These are phyloP conservation scores for Clarias laeviceps DNA, from an alignment of 2,797 vertebrate genomes.

Conservation along the genomic window DNA sequence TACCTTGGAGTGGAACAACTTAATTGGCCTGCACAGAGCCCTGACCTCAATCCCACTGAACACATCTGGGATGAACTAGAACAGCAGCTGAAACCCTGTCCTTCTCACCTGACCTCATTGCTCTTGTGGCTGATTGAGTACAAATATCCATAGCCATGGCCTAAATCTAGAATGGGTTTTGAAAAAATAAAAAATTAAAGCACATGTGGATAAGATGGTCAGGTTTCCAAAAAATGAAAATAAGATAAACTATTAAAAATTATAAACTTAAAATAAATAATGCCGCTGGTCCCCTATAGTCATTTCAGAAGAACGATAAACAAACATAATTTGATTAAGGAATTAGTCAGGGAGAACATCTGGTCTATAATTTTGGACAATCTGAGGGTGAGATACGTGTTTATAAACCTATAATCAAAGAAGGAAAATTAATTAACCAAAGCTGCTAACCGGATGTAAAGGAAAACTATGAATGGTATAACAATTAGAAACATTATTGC, in stretches of 20 bases:
- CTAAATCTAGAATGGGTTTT: neutral
- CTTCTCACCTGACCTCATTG: neutral
- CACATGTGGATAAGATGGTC: neutral
- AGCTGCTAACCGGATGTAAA: neutral
- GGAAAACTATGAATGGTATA: neutral
- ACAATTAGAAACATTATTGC: neutral
- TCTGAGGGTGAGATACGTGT: neutral
- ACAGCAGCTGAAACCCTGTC: too few relatives aligned
- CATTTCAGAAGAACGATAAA: neutral
- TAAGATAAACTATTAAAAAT: too few relatives aligned
- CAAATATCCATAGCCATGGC: neutral
- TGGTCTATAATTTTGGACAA: neutral
- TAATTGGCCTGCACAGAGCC: neutral
- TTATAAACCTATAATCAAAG: neutral
- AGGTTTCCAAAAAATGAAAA: too few relatives aligned
- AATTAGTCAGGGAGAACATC: neutral
- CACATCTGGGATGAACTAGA: neutral
- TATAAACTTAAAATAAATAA: neutral
- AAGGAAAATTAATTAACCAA: neutral
- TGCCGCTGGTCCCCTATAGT: neutral
- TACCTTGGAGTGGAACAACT: neutral
- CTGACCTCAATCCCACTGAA: neutral
- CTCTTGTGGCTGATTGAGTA: neutral
- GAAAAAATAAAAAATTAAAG: too few relatives aligned
- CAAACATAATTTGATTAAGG: neutral